Percentiles rank a stretch among this genome's conserved stretches.
Evolutionary conservation across 2,888 invertebrate species (phyloP).

Genomic region (Standfussiana lucernea): DNA sequence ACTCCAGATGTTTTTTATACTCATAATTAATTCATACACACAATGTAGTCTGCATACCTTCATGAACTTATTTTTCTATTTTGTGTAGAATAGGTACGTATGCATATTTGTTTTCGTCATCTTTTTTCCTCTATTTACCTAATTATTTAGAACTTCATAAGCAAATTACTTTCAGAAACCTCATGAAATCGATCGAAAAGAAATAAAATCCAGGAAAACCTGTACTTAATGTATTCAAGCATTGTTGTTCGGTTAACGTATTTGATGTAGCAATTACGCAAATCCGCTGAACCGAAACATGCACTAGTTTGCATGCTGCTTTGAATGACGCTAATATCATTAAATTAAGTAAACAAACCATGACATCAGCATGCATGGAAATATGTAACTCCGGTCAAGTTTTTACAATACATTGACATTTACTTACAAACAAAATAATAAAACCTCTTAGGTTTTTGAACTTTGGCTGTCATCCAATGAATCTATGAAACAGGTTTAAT

Average conservation of each 20-base stretch:
- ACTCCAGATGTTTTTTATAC: conserved; percentile 17
- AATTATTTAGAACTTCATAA: conserved; percentile 8
- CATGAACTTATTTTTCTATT: neutral
- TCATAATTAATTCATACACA: conserved; percentile 9
- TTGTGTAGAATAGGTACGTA: neutral
- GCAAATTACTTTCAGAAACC: conserved; percentile 33
- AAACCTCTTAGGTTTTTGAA: conserved; percentile 63
- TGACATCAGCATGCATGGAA: conserved; percentile 54
- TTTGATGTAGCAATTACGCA: conserved; percentile 48
- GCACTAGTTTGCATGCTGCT: conserved; percentile 43
- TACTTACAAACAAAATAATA: conserved; percentile 46
- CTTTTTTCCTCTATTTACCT: neutral
- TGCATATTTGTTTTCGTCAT: conserved; percentile 2
- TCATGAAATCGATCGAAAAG: conserved; percentile 19
- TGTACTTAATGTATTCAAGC: conserved; percentile 38
- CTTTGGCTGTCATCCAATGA: conserved; percentile 49
- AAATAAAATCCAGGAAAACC: conserved; percentile 41
- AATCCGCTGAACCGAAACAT: conserved; percentile 55
- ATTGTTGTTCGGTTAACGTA: conserved; percentile 29
- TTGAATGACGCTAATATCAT: conserved; percentile 49
- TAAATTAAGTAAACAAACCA: conserved; percentile 55
- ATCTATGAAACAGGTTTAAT: conserved; percentile 54
- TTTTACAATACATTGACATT: conserved; percentile 59
- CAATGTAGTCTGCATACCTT: conserved; percentile 26
- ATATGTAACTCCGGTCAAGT: conserved; percentile 46